Conservation (phyloP, 2,113 vertebrate genomes). For the Lampris megalopsis region DNA sequence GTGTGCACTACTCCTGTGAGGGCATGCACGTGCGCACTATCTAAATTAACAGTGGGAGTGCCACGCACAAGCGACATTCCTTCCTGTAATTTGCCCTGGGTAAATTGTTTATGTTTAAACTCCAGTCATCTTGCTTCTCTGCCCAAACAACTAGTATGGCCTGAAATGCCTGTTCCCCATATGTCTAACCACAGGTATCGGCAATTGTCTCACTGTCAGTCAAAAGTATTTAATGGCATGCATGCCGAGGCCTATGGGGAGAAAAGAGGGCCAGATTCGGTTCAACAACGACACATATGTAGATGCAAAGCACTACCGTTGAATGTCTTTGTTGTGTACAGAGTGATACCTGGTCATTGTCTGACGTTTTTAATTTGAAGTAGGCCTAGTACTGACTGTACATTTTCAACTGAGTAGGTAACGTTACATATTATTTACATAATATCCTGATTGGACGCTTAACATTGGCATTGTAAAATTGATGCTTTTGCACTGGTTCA, state of each 20-base stretch:
- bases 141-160: conserved; percentile 43
- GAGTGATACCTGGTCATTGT: no score
- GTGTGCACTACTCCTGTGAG: conserved; percentile 24
- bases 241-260: conserved; percentile 3
- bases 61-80: conserved; percentile 46
- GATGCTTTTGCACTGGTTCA: no score
- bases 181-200: neutral
- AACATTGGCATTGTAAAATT: no score
- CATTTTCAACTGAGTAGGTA: no score
- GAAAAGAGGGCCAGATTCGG: conserved; percentile 23
- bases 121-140: conserved; percentile 20
- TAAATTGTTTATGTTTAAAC: conserved; percentile 57
- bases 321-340: no score
- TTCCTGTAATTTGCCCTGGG: conserved; percentile 45
- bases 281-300: no score
- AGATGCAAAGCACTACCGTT: no score
- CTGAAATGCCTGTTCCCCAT: conserved; percentile 57
- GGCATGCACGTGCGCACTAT: conserved; percentile 24
- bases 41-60: conserved; percentile 55
- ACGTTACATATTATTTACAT: no score
- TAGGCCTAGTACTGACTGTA: no score
- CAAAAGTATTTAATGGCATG: conserved; percentile 21
- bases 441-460: no score
- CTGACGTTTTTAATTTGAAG: no score
- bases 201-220: neutral